These are phyloP conservation scores for Parauchenoglanis punctatus DNA, from an alignment of 2,797 vertebrate genomes.

Conservation along the genomic window DNA sequence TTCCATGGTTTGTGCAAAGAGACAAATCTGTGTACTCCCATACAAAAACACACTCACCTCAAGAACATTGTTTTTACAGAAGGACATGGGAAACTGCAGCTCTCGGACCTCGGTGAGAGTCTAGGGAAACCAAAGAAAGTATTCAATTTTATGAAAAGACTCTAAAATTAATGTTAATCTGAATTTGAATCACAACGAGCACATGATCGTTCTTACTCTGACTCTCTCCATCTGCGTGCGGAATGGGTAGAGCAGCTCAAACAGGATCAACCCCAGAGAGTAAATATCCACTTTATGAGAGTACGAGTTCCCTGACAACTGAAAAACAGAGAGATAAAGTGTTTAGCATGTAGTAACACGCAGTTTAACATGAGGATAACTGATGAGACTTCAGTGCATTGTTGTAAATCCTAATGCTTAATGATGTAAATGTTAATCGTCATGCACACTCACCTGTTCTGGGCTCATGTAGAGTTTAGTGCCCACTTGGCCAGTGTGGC, in stretches of 20 bases:
- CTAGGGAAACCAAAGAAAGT: slow-evolving; percentile 68
- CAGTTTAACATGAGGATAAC: too few relatives aligned
- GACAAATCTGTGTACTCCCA: background rate
- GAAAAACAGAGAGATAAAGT: slow-evolving; percentile 44
- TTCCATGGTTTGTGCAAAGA: background rate
- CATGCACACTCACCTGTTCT: slow-evolving; percentile 84
- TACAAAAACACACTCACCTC: slow-evolving; percentile 80
- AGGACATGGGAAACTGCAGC: slow-evolving; percentile 85
- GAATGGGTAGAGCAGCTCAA: slow-evolving; percentile 94
- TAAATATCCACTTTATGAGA: slow-evolving; percentile 99
- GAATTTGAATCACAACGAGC: background rate
- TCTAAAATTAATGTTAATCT: background rate
- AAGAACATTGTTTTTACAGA: slow-evolving; percentile 85
- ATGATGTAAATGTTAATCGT: background rate
- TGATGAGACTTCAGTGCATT: background rate
- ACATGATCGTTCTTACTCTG: slow-evolving; percentile 74
- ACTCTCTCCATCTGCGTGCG: slow-evolving; percentile 98
- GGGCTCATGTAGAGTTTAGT: slow-evolving; percentile 99
- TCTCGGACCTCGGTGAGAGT: slow-evolving; percentile 89
- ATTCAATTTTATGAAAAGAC: background rate
- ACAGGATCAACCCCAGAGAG: slow-evolving; percentile 95
- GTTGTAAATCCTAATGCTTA: background rate
- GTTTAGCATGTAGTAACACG: background rate
- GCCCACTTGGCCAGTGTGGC: slow-evolving; percentile 97
- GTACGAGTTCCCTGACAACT: slow-evolving; percentile 95